Base-by-base conservation (phyloP, 2,113 vertebrate genomes). In the Malurus melanocephalus region DNA sequence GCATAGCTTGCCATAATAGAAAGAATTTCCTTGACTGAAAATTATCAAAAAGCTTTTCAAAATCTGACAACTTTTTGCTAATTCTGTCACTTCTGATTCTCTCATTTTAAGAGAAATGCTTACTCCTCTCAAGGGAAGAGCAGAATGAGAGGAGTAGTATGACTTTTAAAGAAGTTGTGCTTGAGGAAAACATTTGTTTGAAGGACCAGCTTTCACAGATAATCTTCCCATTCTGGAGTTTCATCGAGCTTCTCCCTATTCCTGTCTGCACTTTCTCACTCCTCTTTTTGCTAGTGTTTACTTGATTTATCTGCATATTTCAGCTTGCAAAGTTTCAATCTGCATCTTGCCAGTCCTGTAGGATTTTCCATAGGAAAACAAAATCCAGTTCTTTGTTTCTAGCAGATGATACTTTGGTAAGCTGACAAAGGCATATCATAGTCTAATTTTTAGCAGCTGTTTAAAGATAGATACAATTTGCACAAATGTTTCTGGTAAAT, bases 401-500 rank as follows among this genome's bases (percentile, higher is more conserved):
- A 74, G 52, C 8, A 75, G 65, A 80, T 66, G 51, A 76, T 23
- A 56, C 38, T 79, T 61, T 59, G 24, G 24, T 85, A 89, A 85
- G 45, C 46, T 93, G 72, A 53, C n/a, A 78, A 94, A 80, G 83
- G 53, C 3, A 3, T 92, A 68, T 57, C 51, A 11, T 42, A 82
- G 77, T 40, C 45, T 94, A 83, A 48, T 85, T 69, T 88, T 69
- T 89, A 95, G 55, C 87, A 89, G 43, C 72, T 90, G 46, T 66
- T 89, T 87, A 85, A 87, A 62, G 68, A 73, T 65, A 80, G 28
- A 60, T 91, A 59, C 43, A 67, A 56, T 69, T 82, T 91, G 20
- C 65, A 59, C 21, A 2, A 89, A 57, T 64, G 26, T 90, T 94
- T 94, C 80, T 91, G n/a, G 67, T 83, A 88, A 88, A 93, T 90